Evolutionary conservation across 1,140 invertebrate genomes (phyloP).

Genomic region (Eulimnadia texana): DNA sequence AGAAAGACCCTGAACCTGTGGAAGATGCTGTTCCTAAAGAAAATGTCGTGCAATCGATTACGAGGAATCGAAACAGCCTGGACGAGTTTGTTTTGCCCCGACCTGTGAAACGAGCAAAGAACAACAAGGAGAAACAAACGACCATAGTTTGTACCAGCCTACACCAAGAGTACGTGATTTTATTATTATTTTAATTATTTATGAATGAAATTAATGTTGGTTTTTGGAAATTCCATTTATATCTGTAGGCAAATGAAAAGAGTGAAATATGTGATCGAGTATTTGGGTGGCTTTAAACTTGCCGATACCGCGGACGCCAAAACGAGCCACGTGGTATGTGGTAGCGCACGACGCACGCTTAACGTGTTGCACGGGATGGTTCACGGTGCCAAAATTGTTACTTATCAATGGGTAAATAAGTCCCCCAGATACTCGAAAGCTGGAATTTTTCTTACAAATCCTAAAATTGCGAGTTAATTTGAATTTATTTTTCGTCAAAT

Average conservation of each 20-base stretch:
- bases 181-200: background rate
- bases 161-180: slow-evolving; percentile 18
- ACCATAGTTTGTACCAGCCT: slow-evolving; percentile 23
- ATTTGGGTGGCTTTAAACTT: slow-evolving; percentile 32
- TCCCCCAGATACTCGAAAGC: too few relatives aligned
- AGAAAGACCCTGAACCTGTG: background rate
- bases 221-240: too few relatives aligned
- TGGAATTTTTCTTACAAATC: too few relatives aligned
- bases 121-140: background rate
- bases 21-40: background rate
- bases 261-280: slow-evolving; percentile 26
- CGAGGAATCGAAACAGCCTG: background rate
- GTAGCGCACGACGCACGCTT: slow-evolving; percentile 34
- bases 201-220: background rate
- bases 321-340: slow-evolving; percentile 36
- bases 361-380: slow-evolving; percentile 38
- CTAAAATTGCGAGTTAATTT: too few relatives aligned
- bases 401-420: slow-evolving; percentile 35
- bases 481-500: slow-evolving; percentile 8
- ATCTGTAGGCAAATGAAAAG: slow-evolving; percentile 20
- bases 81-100: background rate
- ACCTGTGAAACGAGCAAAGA: background rate
- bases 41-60: background rate
- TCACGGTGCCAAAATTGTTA: slow-evolving; percentile 39
- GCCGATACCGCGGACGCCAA: slow-evolving; percentile 32